Evolutionary conservation across 2,888 invertebrate genomes (phyloP).

Genomic region (Lysandra coridon): DNA sequence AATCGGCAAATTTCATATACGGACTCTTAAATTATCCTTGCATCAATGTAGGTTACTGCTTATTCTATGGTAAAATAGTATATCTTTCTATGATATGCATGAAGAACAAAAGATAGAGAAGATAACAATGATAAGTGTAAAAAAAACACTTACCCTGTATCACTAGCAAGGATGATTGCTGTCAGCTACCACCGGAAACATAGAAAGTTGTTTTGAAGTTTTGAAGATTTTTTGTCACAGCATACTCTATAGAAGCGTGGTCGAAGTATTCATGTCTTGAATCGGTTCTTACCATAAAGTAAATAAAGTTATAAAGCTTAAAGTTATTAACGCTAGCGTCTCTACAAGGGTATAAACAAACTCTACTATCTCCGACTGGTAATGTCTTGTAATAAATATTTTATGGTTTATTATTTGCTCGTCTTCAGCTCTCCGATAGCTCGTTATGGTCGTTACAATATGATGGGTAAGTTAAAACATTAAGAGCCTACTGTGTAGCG

Average conservation of each 20-base stretch:
- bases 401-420: slow-evolving; percentile 13
- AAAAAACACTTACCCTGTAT: not conserved
- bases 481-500: slow-evolving; percentile 28
- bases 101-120: no score
- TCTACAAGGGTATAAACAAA: slow-evolving; percentile 18
- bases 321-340: slow-evolving; percentile 4
- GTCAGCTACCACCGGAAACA: not conserved
- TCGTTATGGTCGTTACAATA: slow-evolving; percentile 17
- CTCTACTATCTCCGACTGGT: slow-evolving; percentile 6
- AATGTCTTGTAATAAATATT: slow-evolving; percentile 27
- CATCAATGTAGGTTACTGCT: not conserved
- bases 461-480: slow-evolving; percentile 28
- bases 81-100: not conserved
- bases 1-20: no score
- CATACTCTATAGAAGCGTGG: no score
- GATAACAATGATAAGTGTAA: no score
- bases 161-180: not conserved
- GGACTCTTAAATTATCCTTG: not conserved
- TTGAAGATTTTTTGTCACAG: no score
- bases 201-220: no score
- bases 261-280: not conserved
- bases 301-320: slow-evolving; percentile 17
- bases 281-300: not conserved
- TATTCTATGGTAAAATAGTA: not conserved
- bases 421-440: slow-evolving; percentile 19